Evolutionary conservation across 2,797 vertebrate genomes (phyloP).

Genomic region (Distichodus sexfasciatus): DNA sequence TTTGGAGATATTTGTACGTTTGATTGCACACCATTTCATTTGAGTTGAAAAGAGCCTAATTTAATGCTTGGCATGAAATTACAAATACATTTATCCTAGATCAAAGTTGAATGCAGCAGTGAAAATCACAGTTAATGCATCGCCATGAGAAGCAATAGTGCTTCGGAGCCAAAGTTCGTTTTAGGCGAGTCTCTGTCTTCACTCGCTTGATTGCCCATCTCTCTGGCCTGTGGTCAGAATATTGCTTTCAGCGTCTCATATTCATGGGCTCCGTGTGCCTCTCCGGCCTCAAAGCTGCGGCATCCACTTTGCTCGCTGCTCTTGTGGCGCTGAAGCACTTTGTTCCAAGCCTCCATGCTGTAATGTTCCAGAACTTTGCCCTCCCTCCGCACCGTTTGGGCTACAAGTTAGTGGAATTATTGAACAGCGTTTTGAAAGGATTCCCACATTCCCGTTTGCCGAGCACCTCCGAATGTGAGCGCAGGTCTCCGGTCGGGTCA

Average conservation of each 20-base stretch:
- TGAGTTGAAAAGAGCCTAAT: too few species aligned
- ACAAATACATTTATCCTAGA: neutral
- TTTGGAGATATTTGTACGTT: neutral
- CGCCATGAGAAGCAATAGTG: neutral
- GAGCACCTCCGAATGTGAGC: neutral
- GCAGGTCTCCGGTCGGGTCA: too few species aligned
- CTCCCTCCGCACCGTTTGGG: neutral
- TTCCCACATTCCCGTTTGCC: neutral
- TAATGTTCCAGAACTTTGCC: neutral
- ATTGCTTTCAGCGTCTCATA: neutral
- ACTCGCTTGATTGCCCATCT: constrained; percentile 1
- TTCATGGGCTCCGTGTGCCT: neutral
- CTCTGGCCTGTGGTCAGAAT: neutral
- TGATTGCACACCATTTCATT: neutral
- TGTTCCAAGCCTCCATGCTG: neutral
- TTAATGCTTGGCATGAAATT: too few species aligned
- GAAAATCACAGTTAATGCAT: constrained; percentile 22
- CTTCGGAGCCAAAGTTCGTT: neutral
- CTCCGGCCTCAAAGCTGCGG: neutral
- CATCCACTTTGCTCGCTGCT: neutral
- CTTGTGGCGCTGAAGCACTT: neutral
- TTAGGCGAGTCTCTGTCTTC: neutral
- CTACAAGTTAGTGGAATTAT: neutral
- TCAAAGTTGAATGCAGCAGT: neutral
- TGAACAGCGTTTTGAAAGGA: neutral